Base-by-base conservation (phyloP, 2,888 invertebrate genomes). In the Leptopilina myrica region DNA sequence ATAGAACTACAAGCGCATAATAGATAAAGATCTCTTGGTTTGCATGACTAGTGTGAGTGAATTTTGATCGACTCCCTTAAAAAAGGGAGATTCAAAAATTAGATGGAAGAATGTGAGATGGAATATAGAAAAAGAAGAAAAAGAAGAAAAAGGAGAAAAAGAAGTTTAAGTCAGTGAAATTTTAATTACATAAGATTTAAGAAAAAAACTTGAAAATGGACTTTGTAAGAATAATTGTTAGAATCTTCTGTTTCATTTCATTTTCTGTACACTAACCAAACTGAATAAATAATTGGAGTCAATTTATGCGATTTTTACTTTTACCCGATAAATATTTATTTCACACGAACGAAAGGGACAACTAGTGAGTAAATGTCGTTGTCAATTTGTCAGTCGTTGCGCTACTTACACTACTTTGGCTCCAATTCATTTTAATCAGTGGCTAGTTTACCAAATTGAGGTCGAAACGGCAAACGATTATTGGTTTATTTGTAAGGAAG, bases 21-120 rank as follows among this genome's bases (percentile, higher is more conserved):
- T 89, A 88, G 88, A 87, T 87, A 87, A 88, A 81, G 88, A 89
- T 89, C 88, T 89, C 89, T 87, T 88, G 89, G 89, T 89, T 86
- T 88, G 87, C 87, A 86, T 88, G 76, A 78, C 59, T 76, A 79
- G 78, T 78, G 67, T 79, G 78, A 69, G 76, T 69, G 20, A n/a
- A 69, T 59, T 73, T 73, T 26, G 73, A 59, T 59, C 33, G 15
- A 33, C 66, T 76, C 81, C 76, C 49, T 76, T n/a, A n/a, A 78
- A 73, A 79, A 82, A 64, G 43, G 33, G 8, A 43, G 7, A 43
- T 43, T 43, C 43, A 53, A 64, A 20, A 78, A 11, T 12, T 56
- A n/a, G 53, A 64, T 33, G 33, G 75, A 66, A 78, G 33, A 15
- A 76, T 67, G 67, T 67, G 67, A 76, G 69, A 20, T 26, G 67